These are phyloP conservation scores for Arctopsyche grandis DNA, from an alignment of 1,140 invertebrate species.

Conservation along the genomic window DNA sequence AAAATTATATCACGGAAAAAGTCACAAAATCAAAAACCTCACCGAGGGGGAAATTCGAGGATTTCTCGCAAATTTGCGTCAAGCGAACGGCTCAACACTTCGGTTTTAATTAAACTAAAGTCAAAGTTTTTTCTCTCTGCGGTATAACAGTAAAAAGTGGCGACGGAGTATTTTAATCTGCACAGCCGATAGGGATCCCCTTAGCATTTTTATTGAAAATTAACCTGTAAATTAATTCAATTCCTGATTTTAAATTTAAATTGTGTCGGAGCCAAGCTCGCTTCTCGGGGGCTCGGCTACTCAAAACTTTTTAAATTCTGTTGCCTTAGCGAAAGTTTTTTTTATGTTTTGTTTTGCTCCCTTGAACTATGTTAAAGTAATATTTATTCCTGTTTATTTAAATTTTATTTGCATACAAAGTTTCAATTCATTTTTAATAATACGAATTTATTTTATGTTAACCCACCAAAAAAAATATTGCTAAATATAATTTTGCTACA, in stretches of 20 bases:
- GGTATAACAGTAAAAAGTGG: conserved; percentile 48
- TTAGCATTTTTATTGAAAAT: conserved; percentile 55
- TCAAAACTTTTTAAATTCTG: conserved; percentile 49
- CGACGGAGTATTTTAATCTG: conserved; percentile 52
- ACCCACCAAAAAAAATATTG: too few relatives aligned
- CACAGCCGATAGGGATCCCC: conserved; percentile 47
- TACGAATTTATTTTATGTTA: too few relatives aligned
- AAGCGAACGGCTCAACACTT: conserved; percentile 30
- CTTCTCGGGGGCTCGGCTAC: not conserved
- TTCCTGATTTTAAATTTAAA: conserved; percentile 54
- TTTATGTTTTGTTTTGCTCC: conserved; percentile 2
- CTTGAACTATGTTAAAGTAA: conserved; percentile 5
- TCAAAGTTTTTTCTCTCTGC: conserved; percentile 43
- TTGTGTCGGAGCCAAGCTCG: conserved; percentile 31
- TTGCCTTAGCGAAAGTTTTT: conserved; percentile 37
- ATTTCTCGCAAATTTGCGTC: conserved; percentile 35
- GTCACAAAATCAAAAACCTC: not conserved
- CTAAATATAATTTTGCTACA: too few relatives aligned
- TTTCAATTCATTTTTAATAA: not conserved
- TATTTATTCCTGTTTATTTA: conserved; percentile 8
- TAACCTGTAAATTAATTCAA: conserved; percentile 55
- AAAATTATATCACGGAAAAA: conserved; percentile 1
- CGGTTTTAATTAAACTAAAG: conserved; percentile 49
- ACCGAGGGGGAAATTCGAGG: not conserved
- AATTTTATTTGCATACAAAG: conserved; percentile 3